A percentile compares a stretch with the other conserved stretches of the same genome.
phyloP scores from a whole-genome alignment of 2,113 vertebrate species.

The Psilopsiagon aurifrons region DNA sequence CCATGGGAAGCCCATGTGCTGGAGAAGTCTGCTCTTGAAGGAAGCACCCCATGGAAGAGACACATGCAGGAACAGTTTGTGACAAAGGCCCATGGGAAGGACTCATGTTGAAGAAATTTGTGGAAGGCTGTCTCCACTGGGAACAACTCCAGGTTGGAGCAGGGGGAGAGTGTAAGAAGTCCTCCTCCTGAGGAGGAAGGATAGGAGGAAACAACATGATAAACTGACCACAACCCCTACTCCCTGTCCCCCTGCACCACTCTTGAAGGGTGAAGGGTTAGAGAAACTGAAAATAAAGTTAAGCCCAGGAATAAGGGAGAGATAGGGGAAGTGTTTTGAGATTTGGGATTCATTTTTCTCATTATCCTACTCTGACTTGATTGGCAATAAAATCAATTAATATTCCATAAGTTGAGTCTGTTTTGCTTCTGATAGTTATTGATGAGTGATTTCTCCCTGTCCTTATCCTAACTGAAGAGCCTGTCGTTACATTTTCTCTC shows the following conservation, averaged over 20 bases:
- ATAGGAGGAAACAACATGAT: background rate
- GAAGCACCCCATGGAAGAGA: too few relatives aligned
- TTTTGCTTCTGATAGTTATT: background rate
- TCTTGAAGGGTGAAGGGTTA: background rate
- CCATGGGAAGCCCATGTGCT: accelerated
- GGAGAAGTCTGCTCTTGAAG: too few relatives aligned
- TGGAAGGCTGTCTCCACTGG: background rate
- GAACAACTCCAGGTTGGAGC: background rate
- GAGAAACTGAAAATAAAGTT: background rate
- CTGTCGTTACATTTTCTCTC: background rate
- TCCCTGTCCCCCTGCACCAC: accelerated
- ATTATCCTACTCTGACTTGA: background rate
- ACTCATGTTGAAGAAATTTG: background rate
- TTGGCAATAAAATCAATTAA: background rate
- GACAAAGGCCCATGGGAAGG: background rate
- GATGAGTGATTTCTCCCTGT: background rate
- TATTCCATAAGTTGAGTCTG: background rate
- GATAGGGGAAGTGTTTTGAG: background rate
- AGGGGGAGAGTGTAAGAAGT: background rate
- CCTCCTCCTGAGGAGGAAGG: background rate
- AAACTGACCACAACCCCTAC: background rate
- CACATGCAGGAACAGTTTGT: background rate
- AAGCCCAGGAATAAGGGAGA: background rate
- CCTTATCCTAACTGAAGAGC: accelerated
- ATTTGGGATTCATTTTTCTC: background rate